Evolutionary conservation across 2,888 invertebrate species (phyloP).

Genomic region (Netelia fuscicornis): DNA sequence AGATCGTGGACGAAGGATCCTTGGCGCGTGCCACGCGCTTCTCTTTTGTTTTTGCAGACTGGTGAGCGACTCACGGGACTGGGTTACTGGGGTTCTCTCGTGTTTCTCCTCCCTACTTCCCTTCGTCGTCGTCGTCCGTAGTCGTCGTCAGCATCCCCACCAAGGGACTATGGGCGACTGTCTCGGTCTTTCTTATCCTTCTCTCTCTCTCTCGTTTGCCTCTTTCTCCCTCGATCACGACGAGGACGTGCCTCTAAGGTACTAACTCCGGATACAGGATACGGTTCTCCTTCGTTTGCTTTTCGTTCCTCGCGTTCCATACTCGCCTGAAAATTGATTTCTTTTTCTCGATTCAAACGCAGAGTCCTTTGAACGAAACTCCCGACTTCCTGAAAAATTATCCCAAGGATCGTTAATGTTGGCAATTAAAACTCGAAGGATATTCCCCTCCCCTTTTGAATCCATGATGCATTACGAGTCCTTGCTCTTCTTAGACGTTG

Average conservation of each 20-base stretch:
- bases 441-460: constrained; percentile 32
- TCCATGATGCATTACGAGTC: constrained; percentile 48
- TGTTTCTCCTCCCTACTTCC: constrained; percentile 76
- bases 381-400: constrained; percentile 67
- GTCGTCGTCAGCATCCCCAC: constrained; percentile 63
- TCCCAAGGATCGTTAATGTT: constrained; percentile 32
- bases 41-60: constrained; percentile 83
- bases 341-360: not conserved
- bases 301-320: constrained; percentile 13
- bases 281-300: constrained; percentile 62
- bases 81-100: constrained; percentile 82
- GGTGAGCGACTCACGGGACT: constrained; percentile 80
- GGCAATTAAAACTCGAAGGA: constrained; percentile 56
- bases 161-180: constrained; percentile 46
- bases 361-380: not conserved
- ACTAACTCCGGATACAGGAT: constrained; percentile 65
- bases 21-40: constrained; percentile 80
- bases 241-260: constrained; percentile 67
- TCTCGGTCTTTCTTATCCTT: constrained; percentile 55
- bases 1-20: constrained; percentile 67
- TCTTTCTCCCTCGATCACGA: constrained; percentile 69
- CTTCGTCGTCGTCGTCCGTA: constrained; percentile 63
- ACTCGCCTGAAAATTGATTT: constrained; percentile 22
- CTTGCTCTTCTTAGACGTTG: constrained; percentile 43
- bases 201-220: constrained; percentile 45